Percentiles rank a stretch among this genome's conserved stretches.
Evolutionary conservation across 2,888 invertebrate genomes (phyloP).

Genomic region (Cordilura impudica): DNA sequence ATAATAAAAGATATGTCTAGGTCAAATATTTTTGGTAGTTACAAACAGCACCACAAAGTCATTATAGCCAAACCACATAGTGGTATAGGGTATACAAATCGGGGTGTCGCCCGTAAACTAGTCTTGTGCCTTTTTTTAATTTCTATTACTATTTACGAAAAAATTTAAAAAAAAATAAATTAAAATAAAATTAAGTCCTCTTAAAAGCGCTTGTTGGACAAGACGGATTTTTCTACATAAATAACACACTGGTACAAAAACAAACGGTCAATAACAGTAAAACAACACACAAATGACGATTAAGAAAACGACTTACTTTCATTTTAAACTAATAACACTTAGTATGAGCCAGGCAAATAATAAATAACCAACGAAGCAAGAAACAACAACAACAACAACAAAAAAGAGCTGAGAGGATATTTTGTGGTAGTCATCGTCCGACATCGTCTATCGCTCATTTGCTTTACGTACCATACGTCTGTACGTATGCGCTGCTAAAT

Average conservation of each 20-base stretch:
- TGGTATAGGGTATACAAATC: too few relatives aligned
- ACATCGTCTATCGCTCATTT: not conserved
- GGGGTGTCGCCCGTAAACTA: too few relatives aligned
- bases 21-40: too few relatives aligned
- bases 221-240: not conserved
- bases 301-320: conserved; percentile 23
- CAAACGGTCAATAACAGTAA: conserved; percentile 39
- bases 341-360: not conserved
- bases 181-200: too few relatives aligned
- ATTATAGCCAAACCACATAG: too few relatives aligned
- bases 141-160: too few relatives aligned
- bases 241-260: not conserved
- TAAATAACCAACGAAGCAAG: conserved; percentile 2
- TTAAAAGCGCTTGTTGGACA: conserved; percentile 5
- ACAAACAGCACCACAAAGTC: too few relatives aligned
- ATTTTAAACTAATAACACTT: conserved; percentile 11
- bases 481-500: conserved; percentile 23
- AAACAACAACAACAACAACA: not conserved
- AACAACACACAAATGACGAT: conserved; percentile 14
- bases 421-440: not conserved
- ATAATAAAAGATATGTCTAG: too few relatives aligned
- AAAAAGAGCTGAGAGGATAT: not conserved
- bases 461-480: not conserved
- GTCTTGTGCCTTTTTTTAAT: too few relatives aligned
- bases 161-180: too few relatives aligned